Conservation (phyloP, 2,113 vertebrate species). For the Anguilla rostrata region DNA sequence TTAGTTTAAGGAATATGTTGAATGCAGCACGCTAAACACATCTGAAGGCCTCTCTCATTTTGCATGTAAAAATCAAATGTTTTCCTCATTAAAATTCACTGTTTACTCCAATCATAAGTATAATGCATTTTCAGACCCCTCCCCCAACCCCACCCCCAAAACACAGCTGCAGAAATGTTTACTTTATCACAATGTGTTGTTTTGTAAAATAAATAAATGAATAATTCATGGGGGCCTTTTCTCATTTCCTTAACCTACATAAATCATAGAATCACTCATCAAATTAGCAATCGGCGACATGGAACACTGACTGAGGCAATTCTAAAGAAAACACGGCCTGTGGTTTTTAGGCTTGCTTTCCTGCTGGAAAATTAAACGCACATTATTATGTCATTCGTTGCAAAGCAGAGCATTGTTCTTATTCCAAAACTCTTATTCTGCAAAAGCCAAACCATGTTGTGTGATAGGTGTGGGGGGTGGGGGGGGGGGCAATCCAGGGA, state of each 20-base stretch:
- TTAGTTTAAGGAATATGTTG: neutral
- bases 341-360: neutral
- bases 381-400: neutral
- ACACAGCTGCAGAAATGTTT: neutral
- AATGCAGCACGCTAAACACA: neutral
- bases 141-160: neutral
- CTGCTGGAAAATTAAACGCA: neutral
- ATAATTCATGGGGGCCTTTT: neutral
- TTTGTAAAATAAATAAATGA: neutral
- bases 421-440: constrained; percentile 11
- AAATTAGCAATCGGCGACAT: neutral
- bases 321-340: neutral
- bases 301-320: neutral
- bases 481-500: neutral
- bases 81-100: neutral
- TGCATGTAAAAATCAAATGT: neutral
- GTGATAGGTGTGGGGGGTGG: neutral
- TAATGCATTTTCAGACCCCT: neutral
- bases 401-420: constrained; percentile 20
- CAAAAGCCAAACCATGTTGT: neutral
- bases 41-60: neutral
- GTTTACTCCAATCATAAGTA: neutral
- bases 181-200: too few relatives aligned
- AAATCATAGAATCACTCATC: neutral
- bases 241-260: neutral